Conservation (phyloP, 2,888 invertebrate species). For the Allophyes oxyacanthae region DNA sequence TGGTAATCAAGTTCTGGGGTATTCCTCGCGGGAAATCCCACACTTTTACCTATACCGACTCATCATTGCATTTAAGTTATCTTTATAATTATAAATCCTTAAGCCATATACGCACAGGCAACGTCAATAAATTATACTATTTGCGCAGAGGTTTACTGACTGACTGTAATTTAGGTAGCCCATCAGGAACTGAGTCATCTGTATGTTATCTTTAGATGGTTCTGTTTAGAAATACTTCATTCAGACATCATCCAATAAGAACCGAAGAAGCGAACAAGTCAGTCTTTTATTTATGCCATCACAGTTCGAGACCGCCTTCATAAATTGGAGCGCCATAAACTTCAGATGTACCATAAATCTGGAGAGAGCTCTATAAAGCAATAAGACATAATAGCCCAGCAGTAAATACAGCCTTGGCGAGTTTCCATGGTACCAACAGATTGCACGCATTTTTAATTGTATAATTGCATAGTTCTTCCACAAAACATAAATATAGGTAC, state of each 20-base stretch:
- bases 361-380: slow-evolving; percentile 2
- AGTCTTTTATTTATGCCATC: slow-evolving; percentile 9
- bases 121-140: no score
- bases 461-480: neutral
- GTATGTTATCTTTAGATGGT: no score
- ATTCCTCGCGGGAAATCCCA: slow-evolving; percentile 25
- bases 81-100: no score
- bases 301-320: slow-evolving; percentile 2
- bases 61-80: slow-evolving; percentile 1
- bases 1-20: neutral
- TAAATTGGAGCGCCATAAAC: slow-evolving; percentile 25
- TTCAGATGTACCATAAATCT: slow-evolving; percentile 17
- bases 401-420: slow-evolving; percentile 10
- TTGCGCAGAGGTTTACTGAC: no score
- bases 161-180: no score
- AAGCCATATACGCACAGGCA: no score
- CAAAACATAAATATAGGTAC: neutral
- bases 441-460: slow-evolving; percentile 13
- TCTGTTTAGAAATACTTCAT: no score
- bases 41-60: slow-evolving; percentile 11
- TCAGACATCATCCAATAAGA: slow-evolving; percentile 2
- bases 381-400: slow-evolving; percentile 3
- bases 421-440: slow-evolving; percentile 7
- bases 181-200: no score
- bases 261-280: slow-evolving; percentile 3